These are phyloP conservation scores for Nasua narica DNA, from an alignment of 2,797 vertebrate species.

Conservation along the genomic window DNA sequence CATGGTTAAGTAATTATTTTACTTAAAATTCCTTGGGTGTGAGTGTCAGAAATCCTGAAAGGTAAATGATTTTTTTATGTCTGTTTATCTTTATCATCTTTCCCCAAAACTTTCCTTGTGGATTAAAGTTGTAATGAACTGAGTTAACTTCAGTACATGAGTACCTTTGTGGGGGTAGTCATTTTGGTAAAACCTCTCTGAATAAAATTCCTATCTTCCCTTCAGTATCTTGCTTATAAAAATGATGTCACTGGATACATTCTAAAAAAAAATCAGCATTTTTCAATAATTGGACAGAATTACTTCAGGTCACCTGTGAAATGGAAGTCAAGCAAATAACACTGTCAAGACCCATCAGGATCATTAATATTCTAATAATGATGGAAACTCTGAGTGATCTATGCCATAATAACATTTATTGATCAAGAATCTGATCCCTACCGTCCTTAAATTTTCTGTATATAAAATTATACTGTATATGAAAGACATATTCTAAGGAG, in stretches of 20 bases:
- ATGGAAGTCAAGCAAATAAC: background rate
- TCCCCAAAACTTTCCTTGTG: background rate
- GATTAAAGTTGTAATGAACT: background rate
- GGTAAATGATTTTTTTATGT: background rate
- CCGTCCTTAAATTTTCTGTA: background rate
- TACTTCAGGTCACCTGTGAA: background rate
- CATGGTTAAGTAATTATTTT: background rate
- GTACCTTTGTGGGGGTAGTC: background rate
- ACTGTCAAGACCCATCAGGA: background rate
- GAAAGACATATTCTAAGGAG: background rate
- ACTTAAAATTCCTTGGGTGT: background rate
- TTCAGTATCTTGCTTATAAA: background rate
- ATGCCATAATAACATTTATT: background rate
- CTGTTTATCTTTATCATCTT: background rate
- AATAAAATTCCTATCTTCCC: background rate
- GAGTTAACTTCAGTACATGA: background rate
- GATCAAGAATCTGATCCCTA: background rate
- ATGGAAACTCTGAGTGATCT: background rate
- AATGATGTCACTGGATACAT: background rate
- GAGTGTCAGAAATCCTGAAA: background rate
- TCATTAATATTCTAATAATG: background rate
- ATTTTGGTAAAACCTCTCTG: background rate
- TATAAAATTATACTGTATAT: background rate
- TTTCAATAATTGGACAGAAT: background rate
- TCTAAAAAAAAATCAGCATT: background rate